A percentile compares a stretch with the other conserved stretches of the same genome.
phyloP scores from a whole-genome alignment of 2,888 invertebrate species.

The Megastigmus dorsalis region DNA sequence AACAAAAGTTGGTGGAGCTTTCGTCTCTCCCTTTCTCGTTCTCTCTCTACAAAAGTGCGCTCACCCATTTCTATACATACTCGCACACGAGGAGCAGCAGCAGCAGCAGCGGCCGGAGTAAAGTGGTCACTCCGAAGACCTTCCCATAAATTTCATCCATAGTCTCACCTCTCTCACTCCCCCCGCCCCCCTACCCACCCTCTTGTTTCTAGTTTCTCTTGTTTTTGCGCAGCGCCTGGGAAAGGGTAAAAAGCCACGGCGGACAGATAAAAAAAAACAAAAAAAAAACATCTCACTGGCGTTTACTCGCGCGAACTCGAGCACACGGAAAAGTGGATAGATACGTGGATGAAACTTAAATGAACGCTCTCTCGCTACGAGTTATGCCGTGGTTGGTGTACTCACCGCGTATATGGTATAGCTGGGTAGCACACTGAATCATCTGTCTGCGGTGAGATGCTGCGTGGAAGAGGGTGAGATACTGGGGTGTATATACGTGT shows the following conservation, averaged over 20 bases:
- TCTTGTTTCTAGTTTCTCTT: slow-evolving; percentile 3
- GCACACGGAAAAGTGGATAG: too few relatives aligned
- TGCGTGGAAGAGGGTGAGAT: too few relatives aligned
- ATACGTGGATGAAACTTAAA: too few relatives aligned
- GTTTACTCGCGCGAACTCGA: background rate
- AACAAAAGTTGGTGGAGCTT: slow-evolving; percentile 2
- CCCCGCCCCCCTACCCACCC: background rate
- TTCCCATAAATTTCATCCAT: slow-evolving; percentile 13
- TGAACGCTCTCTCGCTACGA: too few relatives aligned
- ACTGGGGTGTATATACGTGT: too few relatives aligned
- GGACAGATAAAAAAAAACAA: background rate
- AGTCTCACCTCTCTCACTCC: background rate
- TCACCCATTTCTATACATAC: background rate
- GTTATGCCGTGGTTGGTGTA: background rate
- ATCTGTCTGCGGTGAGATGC: too few relatives aligned
- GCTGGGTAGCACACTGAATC: too few relatives aligned
- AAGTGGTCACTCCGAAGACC: slow-evolving; percentile 37
- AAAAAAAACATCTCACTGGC: background rate
- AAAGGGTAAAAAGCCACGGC: background rate
- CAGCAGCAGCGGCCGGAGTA: background rate
- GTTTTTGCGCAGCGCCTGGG: background rate
- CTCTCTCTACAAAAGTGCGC: slow-evolving; percentile 2
- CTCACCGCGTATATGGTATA: background rate
- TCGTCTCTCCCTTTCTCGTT: background rate
- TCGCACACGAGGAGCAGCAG: background rate